Evolutionary conservation across 2,113 vertebrate genomes (phyloP).

Genomic region (Tachuris rubrigastra): DNA sequence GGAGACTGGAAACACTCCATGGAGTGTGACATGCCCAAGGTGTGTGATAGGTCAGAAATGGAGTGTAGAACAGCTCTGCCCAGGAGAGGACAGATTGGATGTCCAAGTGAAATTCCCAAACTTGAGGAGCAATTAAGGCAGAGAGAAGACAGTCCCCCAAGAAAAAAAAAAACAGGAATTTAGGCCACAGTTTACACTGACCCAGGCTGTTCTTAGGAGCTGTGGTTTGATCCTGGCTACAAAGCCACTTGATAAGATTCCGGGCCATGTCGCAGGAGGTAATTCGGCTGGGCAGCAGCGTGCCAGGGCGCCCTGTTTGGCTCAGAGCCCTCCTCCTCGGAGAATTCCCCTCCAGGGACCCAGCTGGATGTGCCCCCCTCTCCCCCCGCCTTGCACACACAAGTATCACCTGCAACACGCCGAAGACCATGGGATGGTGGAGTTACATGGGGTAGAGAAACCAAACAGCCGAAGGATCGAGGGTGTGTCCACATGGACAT

Average conservation of each 20-base stretch:
- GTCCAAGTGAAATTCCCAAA: background rate
- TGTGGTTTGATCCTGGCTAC: conserved; percentile 3
- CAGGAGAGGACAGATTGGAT: background rate
- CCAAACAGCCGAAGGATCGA: fast-evolving
- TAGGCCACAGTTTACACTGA: background rate
- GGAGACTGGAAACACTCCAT: background rate
- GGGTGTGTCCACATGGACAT: fast-evolving
- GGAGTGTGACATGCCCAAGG: background rate
- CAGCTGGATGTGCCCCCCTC: background rate
- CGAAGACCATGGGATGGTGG: fast-evolving
- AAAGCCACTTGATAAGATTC: conserved; percentile 29
- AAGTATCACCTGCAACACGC: fast-evolving
- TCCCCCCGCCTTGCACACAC: too few species aligned
- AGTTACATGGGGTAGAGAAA: background rate
- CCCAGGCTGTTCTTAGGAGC: conserved; percentile 18
- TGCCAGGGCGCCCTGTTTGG: background rate
- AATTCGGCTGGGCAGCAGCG: background rate
- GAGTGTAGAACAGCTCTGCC: background rate
- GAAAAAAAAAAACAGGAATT: background rate
- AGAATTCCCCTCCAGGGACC: background rate
- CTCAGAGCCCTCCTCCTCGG: background rate
- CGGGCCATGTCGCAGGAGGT: background rate
- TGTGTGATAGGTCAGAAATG: background rate
- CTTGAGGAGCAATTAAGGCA: background rate
- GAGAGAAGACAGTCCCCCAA: background rate